A percentile compares a stretch with the other conserved stretches of the same genome.
Conservation (phyloP, 2,113 vertebrate species). For the Nothoprocta pentlandii region DNA sequence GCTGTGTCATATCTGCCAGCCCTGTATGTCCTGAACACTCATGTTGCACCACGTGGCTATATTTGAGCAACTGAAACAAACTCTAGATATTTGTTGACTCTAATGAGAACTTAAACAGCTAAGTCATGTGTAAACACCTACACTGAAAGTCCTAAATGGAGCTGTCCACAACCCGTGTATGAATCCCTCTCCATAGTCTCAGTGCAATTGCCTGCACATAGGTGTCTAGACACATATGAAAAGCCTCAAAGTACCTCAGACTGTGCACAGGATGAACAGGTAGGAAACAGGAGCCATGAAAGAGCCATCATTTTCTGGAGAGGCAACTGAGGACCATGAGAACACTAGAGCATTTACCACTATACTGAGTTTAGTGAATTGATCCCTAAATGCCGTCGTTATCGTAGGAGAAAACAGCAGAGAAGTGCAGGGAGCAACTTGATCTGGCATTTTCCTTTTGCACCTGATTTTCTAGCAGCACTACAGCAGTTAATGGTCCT, state of each 20-base stretch:
- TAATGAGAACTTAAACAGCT: not conserved
- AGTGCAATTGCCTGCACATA: not conserved
- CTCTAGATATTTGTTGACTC: not conserved
- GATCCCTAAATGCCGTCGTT: too few relatives aligned
- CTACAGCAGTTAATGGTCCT: not conserved
- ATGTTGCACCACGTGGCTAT: not conserved
- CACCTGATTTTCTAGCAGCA: not conserved
- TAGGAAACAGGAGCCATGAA: not conserved
- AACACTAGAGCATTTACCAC: not conserved
- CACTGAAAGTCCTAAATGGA: not conserved
- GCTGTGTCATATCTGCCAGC: not conserved
- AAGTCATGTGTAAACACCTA: not conserved
- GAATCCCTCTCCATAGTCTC: not conserved
- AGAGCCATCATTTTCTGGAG: not conserved
- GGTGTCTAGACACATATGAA: not conserved
- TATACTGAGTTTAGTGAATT: not conserved
- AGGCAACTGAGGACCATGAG: not conserved
- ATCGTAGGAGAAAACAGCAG: not conserved
- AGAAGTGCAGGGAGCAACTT: not conserved
- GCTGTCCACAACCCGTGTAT: not conserved
- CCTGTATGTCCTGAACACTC: not conserved
- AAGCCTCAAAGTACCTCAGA: not conserved
- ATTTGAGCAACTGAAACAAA: slow-evolving; percentile 17
- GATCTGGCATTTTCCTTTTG: not conserved
- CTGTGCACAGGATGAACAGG: not conserved